phyloP scores from a whole-genome alignment of 1,140 invertebrate species.

The Vanessa tameamea region DNA sequence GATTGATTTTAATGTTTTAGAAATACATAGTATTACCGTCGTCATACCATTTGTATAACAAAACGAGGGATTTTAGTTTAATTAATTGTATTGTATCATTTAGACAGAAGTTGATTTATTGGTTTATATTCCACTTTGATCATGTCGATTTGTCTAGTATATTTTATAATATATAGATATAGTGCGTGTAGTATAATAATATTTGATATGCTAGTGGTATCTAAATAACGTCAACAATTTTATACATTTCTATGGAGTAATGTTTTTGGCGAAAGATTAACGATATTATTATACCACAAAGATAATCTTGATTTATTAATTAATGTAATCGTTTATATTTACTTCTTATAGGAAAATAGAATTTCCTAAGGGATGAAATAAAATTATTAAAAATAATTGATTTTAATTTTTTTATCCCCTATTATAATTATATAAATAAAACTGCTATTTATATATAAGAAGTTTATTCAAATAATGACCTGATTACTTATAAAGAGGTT shows the following conservation, averaged over 20 bases:
- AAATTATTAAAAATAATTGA: slow-evolving; percentile 45
- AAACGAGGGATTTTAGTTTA: not conserved
- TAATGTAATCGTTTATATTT: slow-evolving; percentile 67
- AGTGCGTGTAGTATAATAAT: slow-evolving; percentile 37
- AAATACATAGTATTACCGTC: too few relatives aligned
- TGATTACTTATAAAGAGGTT: slow-evolving; percentile 32
- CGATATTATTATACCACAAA: slow-evolving; percentile 52
- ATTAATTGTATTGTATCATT: slow-evolving; percentile 8
- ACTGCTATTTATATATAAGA: slow-evolving; percentile 17
- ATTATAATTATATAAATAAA: not conserved
- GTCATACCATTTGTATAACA: not conserved
- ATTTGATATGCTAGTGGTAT: slow-evolving; percentile 50
- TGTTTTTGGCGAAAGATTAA: slow-evolving; percentile 66
- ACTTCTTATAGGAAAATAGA: slow-evolving; percentile 57
- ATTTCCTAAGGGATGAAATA: slow-evolving; percentile 56
- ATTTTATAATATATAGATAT: slow-evolving; percentile 31
- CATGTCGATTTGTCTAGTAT: slow-evolving; percentile 30
- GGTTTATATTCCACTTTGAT: slow-evolving; percentile 24
- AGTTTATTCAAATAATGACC: slow-evolving; percentile 28
- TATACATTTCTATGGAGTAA: slow-evolving; percentile 72
- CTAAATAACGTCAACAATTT: slow-evolving; percentile 53
- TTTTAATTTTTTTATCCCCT: slow-evolving; percentile 33
- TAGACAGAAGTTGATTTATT: slow-evolving; percentile 13
- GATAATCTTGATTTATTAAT: slow-evolving; percentile 50
- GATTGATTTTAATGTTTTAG: too few relatives aligned